A percentile compares a stretch with the other conserved stretches of the same genome.
These are phyloP conservation scores for Augiades crinisus DNA, from an alignment of 2,888 invertebrate genomes.

Conservation along the genomic window DNA sequence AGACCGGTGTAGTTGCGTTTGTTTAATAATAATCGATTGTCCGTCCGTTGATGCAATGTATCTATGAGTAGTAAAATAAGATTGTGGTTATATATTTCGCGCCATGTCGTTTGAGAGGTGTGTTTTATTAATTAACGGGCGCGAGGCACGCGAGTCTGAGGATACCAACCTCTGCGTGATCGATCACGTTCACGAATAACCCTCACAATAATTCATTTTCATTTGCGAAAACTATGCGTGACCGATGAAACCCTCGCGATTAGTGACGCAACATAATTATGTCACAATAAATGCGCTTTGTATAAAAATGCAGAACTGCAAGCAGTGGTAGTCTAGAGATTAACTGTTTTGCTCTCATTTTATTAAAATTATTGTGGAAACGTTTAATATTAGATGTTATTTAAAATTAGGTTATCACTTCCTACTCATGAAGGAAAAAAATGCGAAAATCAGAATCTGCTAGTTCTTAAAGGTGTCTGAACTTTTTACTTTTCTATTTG, in stretches of 20 bases:
- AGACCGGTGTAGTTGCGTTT: slow-evolving; percentile 27
- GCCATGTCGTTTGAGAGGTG: slow-evolving; percentile 8
- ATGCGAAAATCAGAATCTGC: too few relatives aligned
- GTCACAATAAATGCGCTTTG: not conserved
- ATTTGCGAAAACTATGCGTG: slow-evolving; percentile 25
- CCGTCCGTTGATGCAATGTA: slow-evolving; percentile 24
- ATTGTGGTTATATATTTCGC: slow-evolving; percentile 3
- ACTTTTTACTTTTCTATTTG: too few relatives aligned
- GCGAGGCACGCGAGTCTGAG: slow-evolving; percentile 4
- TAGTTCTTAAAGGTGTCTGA: too few relatives aligned
- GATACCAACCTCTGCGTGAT: slow-evolving; percentile 14
- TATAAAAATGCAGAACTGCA: too few relatives aligned
- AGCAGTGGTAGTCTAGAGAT: too few relatives aligned
- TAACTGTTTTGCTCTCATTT: too few relatives aligned
- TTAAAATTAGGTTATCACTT: too few relatives aligned
- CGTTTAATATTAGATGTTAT: too few relatives aligned
- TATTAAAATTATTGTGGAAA: not conserved
- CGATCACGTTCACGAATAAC: slow-evolving; percentile 11
- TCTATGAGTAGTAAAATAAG: not conserved
- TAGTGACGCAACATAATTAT: slow-evolving; percentile 8
- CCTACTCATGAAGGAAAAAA: too few relatives aligned
- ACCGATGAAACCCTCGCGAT: slow-evolving; percentile 4
- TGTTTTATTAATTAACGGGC: slow-evolving; percentile 10
- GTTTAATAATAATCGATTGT: slow-evolving; percentile 37
- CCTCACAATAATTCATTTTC: slow-evolving; percentile 6